Base-by-base conservation (phyloP, 2,113 vertebrate species). In the Naja naja region DNA sequence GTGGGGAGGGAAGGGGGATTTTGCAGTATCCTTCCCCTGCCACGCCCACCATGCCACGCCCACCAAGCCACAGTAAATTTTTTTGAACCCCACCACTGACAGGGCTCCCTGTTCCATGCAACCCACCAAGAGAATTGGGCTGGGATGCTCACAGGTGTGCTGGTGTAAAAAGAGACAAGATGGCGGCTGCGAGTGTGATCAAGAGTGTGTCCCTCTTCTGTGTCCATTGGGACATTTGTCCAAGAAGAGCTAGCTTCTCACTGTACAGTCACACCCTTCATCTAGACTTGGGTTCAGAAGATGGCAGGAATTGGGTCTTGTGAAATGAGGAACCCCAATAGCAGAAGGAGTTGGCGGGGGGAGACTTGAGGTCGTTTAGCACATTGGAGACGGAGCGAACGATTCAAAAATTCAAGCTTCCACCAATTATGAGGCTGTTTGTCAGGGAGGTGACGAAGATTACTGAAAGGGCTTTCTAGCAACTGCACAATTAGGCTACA, bases 401-500 rank as follows among this genome's bases (percentile, higher is more conserved):
- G 5, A 74, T 64, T 64, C 64, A 6, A 34, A 74, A 18, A 34
- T 34, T 7, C 14, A 18, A 34, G 5, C 52, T 12, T 45, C 20
- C 22, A 89, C 27, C 34, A 43, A 43, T 53, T 39, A 22, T 16
- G 89, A 47, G n/a, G 27, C 39, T n/a, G 45, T 56, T 34, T 90
- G 64, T 85, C 20, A 7, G 56, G 49, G 60, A 23, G 18, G 88
- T 45, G 22, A 9, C 10, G 91, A 74, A 81, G 91, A 91, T 91
- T 53, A 90, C 43, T 23, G 69, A 89, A 88, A 91, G 43, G 8
- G 47, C 47, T 49, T 49, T 9, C 47, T 49, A 9, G 47, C 45
- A 88, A 88, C 34, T 27, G n/a, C 47, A 88, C 85, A 94, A 92
- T 92, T 94, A 85, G 81, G 34, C 74, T 47, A 43, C 88, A 45